Evolutionary conservation across 1,140 invertebrate genomes (phyloP).

Genomic region (Coptotermes formosanus): DNA sequence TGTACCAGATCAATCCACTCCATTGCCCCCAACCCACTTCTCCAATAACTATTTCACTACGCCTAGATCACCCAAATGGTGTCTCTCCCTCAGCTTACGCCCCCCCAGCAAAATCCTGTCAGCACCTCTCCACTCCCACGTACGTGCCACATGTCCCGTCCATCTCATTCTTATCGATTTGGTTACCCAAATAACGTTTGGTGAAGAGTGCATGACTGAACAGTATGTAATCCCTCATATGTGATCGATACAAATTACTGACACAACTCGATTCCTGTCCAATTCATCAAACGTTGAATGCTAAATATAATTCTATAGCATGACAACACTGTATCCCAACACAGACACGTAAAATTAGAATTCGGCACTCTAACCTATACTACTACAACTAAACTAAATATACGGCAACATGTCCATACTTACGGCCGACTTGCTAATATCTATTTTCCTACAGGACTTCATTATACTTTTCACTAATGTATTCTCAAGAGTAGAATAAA

Average conservation of each 20-base stretch:
- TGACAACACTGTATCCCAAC: not conserved
- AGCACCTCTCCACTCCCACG: too few relatives aligned
- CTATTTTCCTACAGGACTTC: conserved; percentile 26
- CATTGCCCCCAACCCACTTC: too few relatives aligned
- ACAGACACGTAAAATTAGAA: not conserved
- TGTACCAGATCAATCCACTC: too few relatives aligned
- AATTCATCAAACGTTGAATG: not conserved
- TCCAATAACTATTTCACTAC: too few relatives aligned
- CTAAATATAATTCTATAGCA: not conserved
- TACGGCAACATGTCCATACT: not conserved
- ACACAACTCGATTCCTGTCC: too few relatives aligned
- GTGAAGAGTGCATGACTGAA: too few relatives aligned
- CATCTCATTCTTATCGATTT: too few relatives aligned
- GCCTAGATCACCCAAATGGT: too few relatives aligned
- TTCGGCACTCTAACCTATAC: not conserved
- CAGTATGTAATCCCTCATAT: not conserved
- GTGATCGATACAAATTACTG: not conserved
- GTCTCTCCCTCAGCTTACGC: too few relatives aligned
- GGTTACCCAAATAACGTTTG: too few relatives aligned
- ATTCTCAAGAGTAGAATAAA: not conserved
- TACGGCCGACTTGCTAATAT: conserved; percentile 26
- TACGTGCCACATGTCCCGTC: too few relatives aligned
- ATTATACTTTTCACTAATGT: not conserved
- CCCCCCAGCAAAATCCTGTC: too few relatives aligned
- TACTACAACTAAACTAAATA: not conserved